phyloP scores from a whole-genome alignment of 1,140 invertebrate species.

The Homarus americanus region DNA sequence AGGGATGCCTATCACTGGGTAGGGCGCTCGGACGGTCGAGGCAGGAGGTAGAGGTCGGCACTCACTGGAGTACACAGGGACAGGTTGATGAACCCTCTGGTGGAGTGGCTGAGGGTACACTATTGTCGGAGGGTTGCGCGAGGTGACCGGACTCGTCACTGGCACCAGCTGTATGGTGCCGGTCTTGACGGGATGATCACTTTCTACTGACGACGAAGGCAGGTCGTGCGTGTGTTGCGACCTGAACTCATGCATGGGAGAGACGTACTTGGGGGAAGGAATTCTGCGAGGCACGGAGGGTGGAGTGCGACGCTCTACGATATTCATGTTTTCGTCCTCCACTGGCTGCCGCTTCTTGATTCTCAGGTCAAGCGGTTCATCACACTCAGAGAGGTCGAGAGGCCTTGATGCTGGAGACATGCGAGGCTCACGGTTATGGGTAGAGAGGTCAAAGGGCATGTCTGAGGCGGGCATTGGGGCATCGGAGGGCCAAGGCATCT shows the following conservation, averaged over 20 bases:
- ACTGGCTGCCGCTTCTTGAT: constrained; percentile 67
- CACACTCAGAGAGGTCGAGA: constrained; percentile 68
- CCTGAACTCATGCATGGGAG: constrained; percentile 19
- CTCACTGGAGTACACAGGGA: constrained; percentile 60
- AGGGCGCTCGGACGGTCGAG: constrained; percentile 43
- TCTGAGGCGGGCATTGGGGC: constrained; percentile 61
- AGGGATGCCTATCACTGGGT: constrained; percentile 55
- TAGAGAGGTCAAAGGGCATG: constrained; percentile 73
- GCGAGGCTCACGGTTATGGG: constrained; percentile 69
- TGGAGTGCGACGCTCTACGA: constrained; percentile 44
- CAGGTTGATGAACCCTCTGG: constrained; percentile 44
- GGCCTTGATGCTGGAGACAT: constrained; percentile 73
- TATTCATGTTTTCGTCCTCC: constrained; percentile 69
- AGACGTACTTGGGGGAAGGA: constrained; percentile 39
- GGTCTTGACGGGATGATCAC: constrained; percentile 16
- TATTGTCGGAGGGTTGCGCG: constrained; percentile 26
- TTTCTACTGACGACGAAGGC: constrained; percentile 42
- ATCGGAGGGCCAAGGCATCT: constrained; percentile 50
- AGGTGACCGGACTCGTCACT: constrained; percentile 11
- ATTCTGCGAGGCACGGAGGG: constrained; percentile 16
- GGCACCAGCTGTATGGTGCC: constrained; percentile 9
- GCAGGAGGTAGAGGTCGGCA: constrained; percentile 56
- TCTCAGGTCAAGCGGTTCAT: constrained; percentile 69
- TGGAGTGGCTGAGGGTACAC: constrained; percentile 54
- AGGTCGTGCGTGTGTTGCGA: constrained; percentile 14